phyloP scores from a whole-genome alignment of 2,888 invertebrate genomes.

The Ophion costatus region DNA sequence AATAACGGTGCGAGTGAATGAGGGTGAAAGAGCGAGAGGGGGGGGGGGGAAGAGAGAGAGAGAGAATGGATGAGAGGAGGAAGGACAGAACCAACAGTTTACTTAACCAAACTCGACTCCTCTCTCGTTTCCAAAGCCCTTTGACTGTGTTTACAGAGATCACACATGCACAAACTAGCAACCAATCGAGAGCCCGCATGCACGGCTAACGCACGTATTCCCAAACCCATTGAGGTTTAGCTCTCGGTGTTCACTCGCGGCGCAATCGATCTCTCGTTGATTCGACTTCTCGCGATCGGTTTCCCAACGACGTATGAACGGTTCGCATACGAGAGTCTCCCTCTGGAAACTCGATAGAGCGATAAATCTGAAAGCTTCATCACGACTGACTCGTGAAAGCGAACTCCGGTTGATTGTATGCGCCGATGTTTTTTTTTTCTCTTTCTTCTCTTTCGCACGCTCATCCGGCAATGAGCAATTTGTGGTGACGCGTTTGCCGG shows the following conservation, averaged over 20 bases:
- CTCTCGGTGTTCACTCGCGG: background rate
- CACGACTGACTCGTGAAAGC: background rate
- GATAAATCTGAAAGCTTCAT: constrained; percentile 3
- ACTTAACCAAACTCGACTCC: constrained; percentile 57
- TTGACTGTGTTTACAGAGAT: constrained; percentile 41
- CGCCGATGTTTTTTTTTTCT: background rate
- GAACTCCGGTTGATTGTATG: background rate
- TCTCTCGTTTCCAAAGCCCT: constrained; percentile 47
- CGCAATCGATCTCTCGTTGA: constrained; percentile 50
- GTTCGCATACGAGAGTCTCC: background rate
- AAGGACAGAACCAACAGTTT: constrained; percentile 55
- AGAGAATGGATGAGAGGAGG: constrained; percentile 9
- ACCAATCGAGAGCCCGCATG: constrained; percentile 25
- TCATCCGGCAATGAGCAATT: background rate
- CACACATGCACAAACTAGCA: constrained; percentile 48
- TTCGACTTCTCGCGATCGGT: constrained; percentile 22
- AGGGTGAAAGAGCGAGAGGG: constrained; percentile 6
- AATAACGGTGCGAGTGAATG: constrained; percentile 9
- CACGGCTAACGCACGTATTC: background rate
- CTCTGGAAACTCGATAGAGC: background rate
- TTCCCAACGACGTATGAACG: background rate
- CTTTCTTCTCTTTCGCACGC: background rate
- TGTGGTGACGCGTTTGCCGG: background rate
- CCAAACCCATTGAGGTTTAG: constrained; percentile 20
- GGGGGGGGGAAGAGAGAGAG: background rate